phyloP scores from a whole-genome alignment of 2,113 vertebrate genomes.

The Pterocles burchelli region DNA sequence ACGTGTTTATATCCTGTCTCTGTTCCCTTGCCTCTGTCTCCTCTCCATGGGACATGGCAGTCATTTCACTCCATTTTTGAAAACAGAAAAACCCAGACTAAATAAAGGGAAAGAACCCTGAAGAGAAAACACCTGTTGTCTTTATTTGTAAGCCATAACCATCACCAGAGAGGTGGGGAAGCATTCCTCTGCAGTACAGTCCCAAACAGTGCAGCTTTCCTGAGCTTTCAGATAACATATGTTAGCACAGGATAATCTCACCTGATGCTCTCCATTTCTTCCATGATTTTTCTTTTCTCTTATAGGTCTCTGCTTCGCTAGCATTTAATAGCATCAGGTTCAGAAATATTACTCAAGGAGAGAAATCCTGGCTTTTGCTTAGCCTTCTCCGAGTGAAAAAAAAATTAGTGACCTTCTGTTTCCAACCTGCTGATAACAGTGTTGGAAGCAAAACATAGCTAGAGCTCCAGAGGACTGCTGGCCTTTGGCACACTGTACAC shows the following conservation, averaged over 20 bases:
- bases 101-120: background rate
- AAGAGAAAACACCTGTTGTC: background rate
- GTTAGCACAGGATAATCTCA: background rate
- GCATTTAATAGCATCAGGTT: background rate
- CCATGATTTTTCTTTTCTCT: background rate
- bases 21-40: background rate
- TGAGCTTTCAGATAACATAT: background rate
- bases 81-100: background rate
- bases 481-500: background rate
- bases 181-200: background rate
- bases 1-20: background rate
- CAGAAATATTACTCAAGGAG: background rate
- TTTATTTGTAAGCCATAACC: background rate
- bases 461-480: background rate
- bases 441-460: background rate
- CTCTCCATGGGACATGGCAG: background rate
- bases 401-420: background rate
- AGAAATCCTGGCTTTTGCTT: background rate
- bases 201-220: background rate
- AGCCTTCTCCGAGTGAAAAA: background rate
- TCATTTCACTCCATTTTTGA: background rate
- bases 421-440: background rate
- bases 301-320: background rate
- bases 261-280: background rate
- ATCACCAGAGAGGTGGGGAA: background rate